Evolutionary conservation across 1,140 invertebrate genomes (phyloP).

Genomic region (Lepidurus apus): DNA sequence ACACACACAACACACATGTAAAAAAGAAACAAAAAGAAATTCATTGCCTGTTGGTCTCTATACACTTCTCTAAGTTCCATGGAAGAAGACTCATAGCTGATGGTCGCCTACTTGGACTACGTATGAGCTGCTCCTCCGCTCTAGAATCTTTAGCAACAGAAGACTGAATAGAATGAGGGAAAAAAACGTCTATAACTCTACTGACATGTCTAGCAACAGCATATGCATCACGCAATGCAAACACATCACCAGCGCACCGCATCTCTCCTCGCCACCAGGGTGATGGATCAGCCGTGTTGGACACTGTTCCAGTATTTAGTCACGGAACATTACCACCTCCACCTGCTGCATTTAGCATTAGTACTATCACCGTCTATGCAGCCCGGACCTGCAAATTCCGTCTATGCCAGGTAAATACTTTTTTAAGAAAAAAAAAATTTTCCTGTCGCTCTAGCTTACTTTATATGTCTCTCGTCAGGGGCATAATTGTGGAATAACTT

Average conservation of each 20-base stretch:
- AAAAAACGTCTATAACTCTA: conserved; percentile 3
- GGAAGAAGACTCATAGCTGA: too few relatives aligned
- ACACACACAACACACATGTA: not conserved
- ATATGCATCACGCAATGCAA: conserved; percentile 21
- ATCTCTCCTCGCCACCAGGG: not conserved
- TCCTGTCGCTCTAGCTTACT: not conserved
- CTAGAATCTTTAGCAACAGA: not conserved
- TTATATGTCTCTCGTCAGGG: not conserved
- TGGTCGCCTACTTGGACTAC: not conserved
- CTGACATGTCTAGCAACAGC: not conserved
- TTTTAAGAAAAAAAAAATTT: not conserved
- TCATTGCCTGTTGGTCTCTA: not conserved
- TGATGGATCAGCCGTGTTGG: conserved; percentile 20
- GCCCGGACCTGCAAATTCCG: not conserved
- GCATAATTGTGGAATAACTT: conserved; percentile 14
- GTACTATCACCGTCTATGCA: not conserved
- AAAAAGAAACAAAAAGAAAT: not conserved
- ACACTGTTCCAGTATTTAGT: conserved; percentile 22
- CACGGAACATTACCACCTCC: not conserved
- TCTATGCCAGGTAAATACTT: not conserved
- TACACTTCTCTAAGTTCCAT: too few relatives aligned
- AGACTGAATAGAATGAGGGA: not conserved
- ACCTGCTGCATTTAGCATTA: conserved; percentile 22
- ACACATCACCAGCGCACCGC: not conserved
- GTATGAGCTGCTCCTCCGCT: not conserved